Base-by-base conservation (phyloP, 2,888 invertebrate genomes). In the Melanargia galathea region DNA sequence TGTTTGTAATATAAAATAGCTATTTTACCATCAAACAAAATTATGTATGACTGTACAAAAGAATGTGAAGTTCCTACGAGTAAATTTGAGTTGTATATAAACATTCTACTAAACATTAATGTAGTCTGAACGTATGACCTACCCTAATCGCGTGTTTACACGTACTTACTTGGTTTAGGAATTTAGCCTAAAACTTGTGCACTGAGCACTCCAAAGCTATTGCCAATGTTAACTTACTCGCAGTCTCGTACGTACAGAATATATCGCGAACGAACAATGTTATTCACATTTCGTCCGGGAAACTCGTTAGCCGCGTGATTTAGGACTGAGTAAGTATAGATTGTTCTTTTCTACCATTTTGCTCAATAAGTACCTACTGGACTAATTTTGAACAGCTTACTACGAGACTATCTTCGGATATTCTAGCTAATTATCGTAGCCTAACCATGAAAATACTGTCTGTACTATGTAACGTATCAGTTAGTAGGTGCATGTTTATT, bases 61-160 rank as follows among this genome's bases (percentile, higher is more conserved):
- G 30, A 7, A 30, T 30, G 30, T 30, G 7, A n/a, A n/a, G n/a
- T n/a, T n/a, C 24, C 24, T 33, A 26, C n/a, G n/a, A 13, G 48
- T 49, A 49, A 26, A 16, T 51, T 33, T 5, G 18, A 26, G 10
- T 51, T 51, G 20, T 33, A 35, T 33, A 35, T 52, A n/a, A n/a
- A n/a, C n/a, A n/a, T 52, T 33, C 33, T 26, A 30, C n/a, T 24
- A 24, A 33, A 33, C 20, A 43, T 54, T n/a, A 45, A 46, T 6
- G 58, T 55, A 59, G 40, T 18, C 30, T 20, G 24, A 45, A 65
- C 55, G 63, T 67, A 70, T 62, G 63, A 65, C 65, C 64, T 56
- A 38, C 64, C 58, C 55, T 64, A 35, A 70, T 71, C 58, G 71
- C 71, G 71, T 71, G 71, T 57, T 54, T 65, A 55, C 35, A 43